Evolutionary conservation across 2,888 invertebrate genomes (phyloP), one percentile per base, ranked within the genome.

Genomic region (Pandemis corylana): DNA sequence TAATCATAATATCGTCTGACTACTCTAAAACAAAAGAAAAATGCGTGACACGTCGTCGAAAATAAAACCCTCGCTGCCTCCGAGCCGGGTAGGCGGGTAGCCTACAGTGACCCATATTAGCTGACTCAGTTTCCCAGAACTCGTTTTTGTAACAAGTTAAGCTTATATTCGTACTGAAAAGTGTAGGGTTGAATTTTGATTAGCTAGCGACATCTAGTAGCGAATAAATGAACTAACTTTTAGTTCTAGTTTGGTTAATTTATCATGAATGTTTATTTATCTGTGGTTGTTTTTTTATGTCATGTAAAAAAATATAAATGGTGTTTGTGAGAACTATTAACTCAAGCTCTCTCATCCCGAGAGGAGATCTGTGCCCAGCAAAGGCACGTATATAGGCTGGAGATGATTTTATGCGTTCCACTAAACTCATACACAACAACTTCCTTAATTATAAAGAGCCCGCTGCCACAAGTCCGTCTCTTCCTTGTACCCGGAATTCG

Each of bases 41-140:
- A 59, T 80, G 81, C 82, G 70, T 73, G 75, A 79, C 82, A 82
- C 82, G 80, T 81, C 71, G 67, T 76, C 59, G 62, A 76, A 78
- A 79, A 82, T 81, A 82, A 82, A 81, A 82, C 75, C 78, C 79
- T 71, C 64, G 64, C 67, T 59, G 64, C 68, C 46, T 46, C 20
- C 66, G n/a, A 66, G 28, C 28, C 13, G 28, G 28, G 62, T n/a
- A 66, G 28, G 12, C 13, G 28, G 28, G 62, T n/a, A 13, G 61
- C 49, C 13, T 53, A 10, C 7, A 49, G 15, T 12, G 51, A 71
- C 76, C 67, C 67, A 62, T 41, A 67, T 70, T 75, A 63, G 76
- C 63, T 46, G 70, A 70, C n/a, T 70, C 70, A 42, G 63, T 59
- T 51, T 56, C 53, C 7, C 51, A 56, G 20, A 51, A 56, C 53